These are phyloP conservation scores for Paracanthobrama guichenoti DNA, from an alignment of 2,113 vertebrate genomes.

Conservation along the genomic window DNA sequence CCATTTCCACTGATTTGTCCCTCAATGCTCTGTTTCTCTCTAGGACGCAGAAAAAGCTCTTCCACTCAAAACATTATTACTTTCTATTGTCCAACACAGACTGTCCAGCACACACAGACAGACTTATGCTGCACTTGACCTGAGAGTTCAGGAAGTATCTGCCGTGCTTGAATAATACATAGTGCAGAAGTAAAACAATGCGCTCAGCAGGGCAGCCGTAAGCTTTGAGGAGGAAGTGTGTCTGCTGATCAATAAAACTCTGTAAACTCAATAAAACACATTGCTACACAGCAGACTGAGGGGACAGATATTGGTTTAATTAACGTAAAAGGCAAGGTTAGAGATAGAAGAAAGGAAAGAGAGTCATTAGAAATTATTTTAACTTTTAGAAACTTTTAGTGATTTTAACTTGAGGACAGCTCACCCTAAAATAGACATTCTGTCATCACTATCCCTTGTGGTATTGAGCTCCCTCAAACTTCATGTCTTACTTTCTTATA, in stretches of 20 bases:
- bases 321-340: neutral
- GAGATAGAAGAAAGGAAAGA: neutral
- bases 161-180: conserved; percentile 67
- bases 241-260: conserved; percentile 63
- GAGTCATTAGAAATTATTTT: neutral
- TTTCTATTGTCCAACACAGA: neutral
- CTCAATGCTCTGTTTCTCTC: neutral
- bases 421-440: neutral
- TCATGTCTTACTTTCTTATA: neutral
- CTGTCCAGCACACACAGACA: conserved; percentile 10
- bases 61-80: neutral
- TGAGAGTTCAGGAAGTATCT: conserved; percentile 15
- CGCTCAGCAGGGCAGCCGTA: conserved; percentile 48
- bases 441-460: neutral
- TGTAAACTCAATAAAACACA: conserved; percentile 56
- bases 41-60: neutral
- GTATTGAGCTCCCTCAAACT: too few species aligned
- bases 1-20: neutral
- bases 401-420: neutral
- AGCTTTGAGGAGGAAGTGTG: conserved; percentile 40
- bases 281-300: conserved; percentile 28
- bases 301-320: conserved; percentile 24
- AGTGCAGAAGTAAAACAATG: conserved; percentile 55
- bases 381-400: conserved; percentile 2
- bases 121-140: neutral